phyloP scores from a whole-genome alignment of 2,797 vertebrate genomes.

The Yasuhikotakia modesta region DNA sequence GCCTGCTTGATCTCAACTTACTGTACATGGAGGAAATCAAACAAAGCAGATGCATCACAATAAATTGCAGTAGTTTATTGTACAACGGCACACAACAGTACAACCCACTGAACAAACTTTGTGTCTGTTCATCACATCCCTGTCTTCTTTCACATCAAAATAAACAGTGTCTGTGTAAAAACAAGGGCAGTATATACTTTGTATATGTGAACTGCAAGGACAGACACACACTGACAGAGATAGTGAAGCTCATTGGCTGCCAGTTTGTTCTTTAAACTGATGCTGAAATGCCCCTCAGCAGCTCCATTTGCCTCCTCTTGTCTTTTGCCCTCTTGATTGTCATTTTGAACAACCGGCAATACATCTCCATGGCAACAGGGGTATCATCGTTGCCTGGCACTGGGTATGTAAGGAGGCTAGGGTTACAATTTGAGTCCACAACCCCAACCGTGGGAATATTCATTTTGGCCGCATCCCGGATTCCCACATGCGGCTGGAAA shows the following conservation, averaged over 20 bases:
- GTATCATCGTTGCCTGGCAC: conserved; percentile 93
- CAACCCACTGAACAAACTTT: background rate
- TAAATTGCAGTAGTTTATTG: background rate
- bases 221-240: too few relatives aligned
- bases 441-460: conserved; percentile 91
- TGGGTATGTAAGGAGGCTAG: conserved; percentile 87
- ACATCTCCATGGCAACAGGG: conserved; percentile 80
- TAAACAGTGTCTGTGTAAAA: background rate
- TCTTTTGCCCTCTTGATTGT: conserved; percentile 87
- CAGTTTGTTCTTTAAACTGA: background rate
- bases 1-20: too few relatives aligned
- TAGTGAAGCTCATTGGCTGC: background rate
- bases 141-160: background rate
- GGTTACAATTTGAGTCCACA: conserved; percentile 96
- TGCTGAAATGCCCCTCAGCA: conserved; percentile 62
- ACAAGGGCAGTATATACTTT: background rate
- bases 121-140: background rate
- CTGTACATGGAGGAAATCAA: too few relatives aligned
- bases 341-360: conserved; percentile 87
- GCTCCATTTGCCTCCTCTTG: conserved; percentile 83
- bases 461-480: conserved; percentile 93
- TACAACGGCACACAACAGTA: background rate
- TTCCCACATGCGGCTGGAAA: conserved; percentile 87
- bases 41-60: background rate
- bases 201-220: background rate